phyloP scores from a whole-genome alignment of 2,797 vertebrate genomes.

The Ambastaia sidthimunki region DNA sequence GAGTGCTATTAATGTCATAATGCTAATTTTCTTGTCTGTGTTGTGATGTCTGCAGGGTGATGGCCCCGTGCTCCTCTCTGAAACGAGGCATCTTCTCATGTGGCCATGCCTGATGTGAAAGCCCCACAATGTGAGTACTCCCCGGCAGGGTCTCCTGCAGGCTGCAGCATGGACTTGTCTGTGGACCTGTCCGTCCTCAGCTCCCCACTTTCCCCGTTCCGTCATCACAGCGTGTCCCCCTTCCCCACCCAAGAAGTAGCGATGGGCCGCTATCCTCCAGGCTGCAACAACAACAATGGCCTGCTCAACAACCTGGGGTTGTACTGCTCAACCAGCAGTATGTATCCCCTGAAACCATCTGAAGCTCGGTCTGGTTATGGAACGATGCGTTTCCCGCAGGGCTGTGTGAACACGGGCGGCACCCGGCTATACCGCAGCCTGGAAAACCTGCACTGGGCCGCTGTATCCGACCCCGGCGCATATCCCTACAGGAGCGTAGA shows the following conservation, averaged over 20 bases:
- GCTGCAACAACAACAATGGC: constrained; percentile 80
- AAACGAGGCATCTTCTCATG: constrained; percentile 54
- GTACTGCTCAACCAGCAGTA: constrained; percentile 75
- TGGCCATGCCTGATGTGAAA: constrained; percentile 81
- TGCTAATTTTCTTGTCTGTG: constrained; percentile 32
- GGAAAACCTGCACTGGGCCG: constrained; percentile 88
- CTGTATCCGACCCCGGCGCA: constrained; percentile 73
- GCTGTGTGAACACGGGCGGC: constrained; percentile 59
- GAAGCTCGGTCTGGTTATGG: constrained; percentile 61
- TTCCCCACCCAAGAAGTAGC: constrained; percentile 47
- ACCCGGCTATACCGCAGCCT: constrained; percentile 85
- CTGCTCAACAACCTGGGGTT: constrained; percentile 81
- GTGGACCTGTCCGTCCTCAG: constrained; percentile 76
- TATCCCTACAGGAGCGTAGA: constrained; percentile 80
- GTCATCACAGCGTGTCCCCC: constrained; percentile 68
- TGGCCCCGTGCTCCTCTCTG: constrained; percentile 54
- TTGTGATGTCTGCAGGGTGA: constrained; percentile 45
- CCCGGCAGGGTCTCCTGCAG: constrained; percentile 72
- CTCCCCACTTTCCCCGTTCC: constrained; percentile 70
- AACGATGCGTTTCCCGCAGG: constrained; percentile 39
- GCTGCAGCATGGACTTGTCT: constrained; percentile 78
- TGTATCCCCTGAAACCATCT: constrained; percentile 74
- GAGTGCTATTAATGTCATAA: not conserved
- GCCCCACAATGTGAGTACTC: constrained; percentile 80
- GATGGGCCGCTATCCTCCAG: constrained; percentile 71